These are phyloP conservation scores for Ophioderma brevispina DNA, from an alignment of 35 echinoderm and acorn worm genomes.

Conservation along the genomic window DNA sequence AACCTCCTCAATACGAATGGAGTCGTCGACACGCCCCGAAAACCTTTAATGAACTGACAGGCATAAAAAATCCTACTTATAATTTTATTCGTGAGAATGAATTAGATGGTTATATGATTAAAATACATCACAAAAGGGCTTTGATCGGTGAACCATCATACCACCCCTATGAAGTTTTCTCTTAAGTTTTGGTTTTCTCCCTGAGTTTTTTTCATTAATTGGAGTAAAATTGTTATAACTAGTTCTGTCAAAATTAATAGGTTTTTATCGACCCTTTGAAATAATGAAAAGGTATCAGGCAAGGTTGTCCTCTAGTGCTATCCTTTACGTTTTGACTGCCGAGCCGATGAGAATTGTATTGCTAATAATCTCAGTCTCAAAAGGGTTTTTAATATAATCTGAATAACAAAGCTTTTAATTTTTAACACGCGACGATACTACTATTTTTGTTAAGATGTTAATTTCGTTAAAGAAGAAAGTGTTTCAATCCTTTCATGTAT, in stretches of 20 bases:
- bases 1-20: too few relatives aligned
- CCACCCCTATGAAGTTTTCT: constrained; percentile 25
- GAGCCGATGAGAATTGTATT: background rate
- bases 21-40: too few relatives aligned
- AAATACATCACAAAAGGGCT: constrained; percentile 63
- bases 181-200: constrained; percentile 46
- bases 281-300: background rate
- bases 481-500: background rate
- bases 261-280: background rate
- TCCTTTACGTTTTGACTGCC: background rate
- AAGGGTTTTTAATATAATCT: background rate
- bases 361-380: background rate
- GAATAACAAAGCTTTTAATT: background rate
- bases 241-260: background rate
- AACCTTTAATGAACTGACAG: too few relatives aligned
- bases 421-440: constrained; percentile 52
- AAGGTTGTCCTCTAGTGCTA: background rate
- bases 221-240: constrained; percentile 19
- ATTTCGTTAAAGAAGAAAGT: background rate
- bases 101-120: background rate
- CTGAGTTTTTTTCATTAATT: constrained; percentile 28
- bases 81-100: constrained; percentile 22
- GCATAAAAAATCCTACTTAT: too few relatives aligned
- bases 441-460: background rate
- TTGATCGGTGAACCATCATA: constrained; percentile 37